Evolutionary conservation across 1,140 invertebrate genomes (phyloP), one percentile per base, ranked within the genome.

Genomic region (Aphaenogaster ashmeadi): DNA sequence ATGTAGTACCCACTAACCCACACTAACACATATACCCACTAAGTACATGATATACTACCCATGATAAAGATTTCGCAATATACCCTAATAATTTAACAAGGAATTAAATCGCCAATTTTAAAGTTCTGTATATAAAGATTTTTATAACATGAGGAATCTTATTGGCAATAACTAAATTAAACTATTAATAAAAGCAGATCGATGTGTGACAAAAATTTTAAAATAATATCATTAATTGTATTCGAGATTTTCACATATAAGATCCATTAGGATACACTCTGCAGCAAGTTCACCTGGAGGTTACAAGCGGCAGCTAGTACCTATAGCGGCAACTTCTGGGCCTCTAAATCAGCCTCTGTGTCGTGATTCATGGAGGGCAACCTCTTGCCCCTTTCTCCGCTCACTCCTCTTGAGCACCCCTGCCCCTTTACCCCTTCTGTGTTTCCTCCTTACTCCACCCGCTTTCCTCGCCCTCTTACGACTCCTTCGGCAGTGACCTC

Each of bases 301-400:
- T 92, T 94, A 93, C 91, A 91, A 92, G 88, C 93, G 92, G 90
- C 92, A 90, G 90, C 91, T 91, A 94, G 91, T 93, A 94, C 92
- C 91, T 94, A 94, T 93, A 94, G 91, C 90, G 90, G 89, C 91
- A 94, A 95, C 93, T 95, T 93, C 93, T 94, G 93, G 90, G 93
- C 94, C 92, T 93, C 93, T 95, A 95, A 95, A 95, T 95, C 95
- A 95, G 94, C 93, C 93, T 93, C 92, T 90, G 93, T 92, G 93
- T 94, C 94, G 94, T 94, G 94, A 94, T 94, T 94, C 93, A 94
- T 94, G 92, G 94, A 94, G 92, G 92, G 93, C 93, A 94, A 94
- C 92, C 93, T 94, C 92, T 93, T 91, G 87, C 87, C 87, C 81
- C 88, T 79, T 83, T 88, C 75, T 75, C 67, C 79, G 56, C 66